These are phyloP conservation scores for Zosterops hypoxanthus DNA, from an alignment of 2,113 vertebrate genomes.

Conservation along the genomic window DNA sequence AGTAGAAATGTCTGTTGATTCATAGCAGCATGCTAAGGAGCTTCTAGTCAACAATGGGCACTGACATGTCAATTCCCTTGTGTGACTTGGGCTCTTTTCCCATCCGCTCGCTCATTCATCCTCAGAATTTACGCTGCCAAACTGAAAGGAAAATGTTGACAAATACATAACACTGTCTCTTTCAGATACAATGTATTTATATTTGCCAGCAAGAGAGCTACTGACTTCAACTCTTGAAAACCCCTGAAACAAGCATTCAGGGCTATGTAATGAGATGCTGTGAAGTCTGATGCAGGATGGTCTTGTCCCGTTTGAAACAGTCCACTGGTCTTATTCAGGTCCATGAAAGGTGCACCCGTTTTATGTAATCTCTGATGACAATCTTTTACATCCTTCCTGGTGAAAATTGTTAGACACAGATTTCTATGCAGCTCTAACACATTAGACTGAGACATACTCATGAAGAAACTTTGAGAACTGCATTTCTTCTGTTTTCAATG, in stretches of 20 bases:
- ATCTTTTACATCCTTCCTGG: not conserved
- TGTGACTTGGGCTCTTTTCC: not conserved
- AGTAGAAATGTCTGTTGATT: constrained; percentile 43
- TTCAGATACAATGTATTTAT: not conserved
- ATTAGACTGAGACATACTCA: not conserved
- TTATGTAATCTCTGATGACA: not conserved
- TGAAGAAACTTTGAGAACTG: not conserved
- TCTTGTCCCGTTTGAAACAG: not conserved
- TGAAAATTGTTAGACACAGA: not conserved
- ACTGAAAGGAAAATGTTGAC: constrained; percentile 34
- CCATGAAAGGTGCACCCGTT: not conserved
- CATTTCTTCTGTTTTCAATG: not conserved
- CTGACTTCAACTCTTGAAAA: not conserved
- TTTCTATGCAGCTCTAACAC: not conserved
- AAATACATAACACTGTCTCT: constrained; percentile 10
- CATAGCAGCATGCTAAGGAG: constrained; percentile 34
- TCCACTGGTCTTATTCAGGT: not conserved
- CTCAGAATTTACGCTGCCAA: constrained; percentile 20
- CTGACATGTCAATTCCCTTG: constrained; percentile 43
- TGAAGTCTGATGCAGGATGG: not conserved
- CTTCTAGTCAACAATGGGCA: constrained; percentile 48
- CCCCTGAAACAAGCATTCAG: not conserved
- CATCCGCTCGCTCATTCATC: not conserved
- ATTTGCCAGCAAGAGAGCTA: not conserved
- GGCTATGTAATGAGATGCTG: not conserved